A percentile compares a stretch with the other conserved stretches of the same genome.
These are phyloP conservation scores for Siniperca undulata DNA, from an alignment of 2,797 vertebrate species.

Conservation along the genomic window DNA sequence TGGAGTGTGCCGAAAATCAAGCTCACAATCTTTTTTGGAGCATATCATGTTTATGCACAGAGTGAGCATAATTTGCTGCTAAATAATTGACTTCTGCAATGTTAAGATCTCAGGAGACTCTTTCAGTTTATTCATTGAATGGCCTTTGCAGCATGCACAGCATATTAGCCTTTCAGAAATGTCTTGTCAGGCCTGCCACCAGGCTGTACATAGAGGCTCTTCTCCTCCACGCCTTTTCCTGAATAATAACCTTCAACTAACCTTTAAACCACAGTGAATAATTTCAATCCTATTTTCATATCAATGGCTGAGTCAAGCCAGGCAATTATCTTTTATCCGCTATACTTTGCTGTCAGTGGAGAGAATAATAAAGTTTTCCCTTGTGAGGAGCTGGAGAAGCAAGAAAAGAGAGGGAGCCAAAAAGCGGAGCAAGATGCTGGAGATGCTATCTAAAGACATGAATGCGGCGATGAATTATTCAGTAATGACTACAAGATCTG, in stretches of 20 bases:
- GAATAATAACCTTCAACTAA: slow-evolving; percentile 98
- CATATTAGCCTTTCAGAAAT: slow-evolving; percentile 92
- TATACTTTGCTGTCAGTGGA: slow-evolving; percentile 92
- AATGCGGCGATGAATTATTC: slow-evolving; percentile 96
- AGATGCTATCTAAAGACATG: slow-evolving; percentile 94
- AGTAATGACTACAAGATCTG: slow-evolving; percentile 94
- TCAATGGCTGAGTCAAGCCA: slow-evolving; percentile 96
- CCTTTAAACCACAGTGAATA: slow-evolving; percentile 96
- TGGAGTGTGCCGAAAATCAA: slow-evolving; percentile 66
- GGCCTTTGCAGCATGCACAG: slow-evolving; percentile 85
- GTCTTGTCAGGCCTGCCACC: slow-evolving; percentile 88
- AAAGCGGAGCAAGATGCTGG: slow-evolving; percentile 72
- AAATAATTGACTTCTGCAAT: slow-evolving; percentile 93
- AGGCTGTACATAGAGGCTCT: slow-evolving; percentile 82
- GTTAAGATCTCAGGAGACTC: slow-evolving; percentile 91
- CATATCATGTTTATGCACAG: slow-evolving; percentile 75
- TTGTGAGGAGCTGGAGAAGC: slow-evolving; percentile 84
- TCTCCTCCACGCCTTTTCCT: slow-evolving; percentile 75
- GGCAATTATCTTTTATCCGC: slow-evolving; percentile 98
- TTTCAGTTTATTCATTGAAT: slow-evolving; percentile 86
- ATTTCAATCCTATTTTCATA: slow-evolving; percentile 99
- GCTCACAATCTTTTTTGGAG: slow-evolving; percentile 79
- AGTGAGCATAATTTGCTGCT: slow-evolving; percentile 89
- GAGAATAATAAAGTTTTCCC: slow-evolving; percentile 96
- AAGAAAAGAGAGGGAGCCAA: slow-evolving; percentile 65